Evolutionary conservation across 2,888 invertebrate species (phyloP).

Genomic region (Sinohyriopsis cumingii): DNA sequence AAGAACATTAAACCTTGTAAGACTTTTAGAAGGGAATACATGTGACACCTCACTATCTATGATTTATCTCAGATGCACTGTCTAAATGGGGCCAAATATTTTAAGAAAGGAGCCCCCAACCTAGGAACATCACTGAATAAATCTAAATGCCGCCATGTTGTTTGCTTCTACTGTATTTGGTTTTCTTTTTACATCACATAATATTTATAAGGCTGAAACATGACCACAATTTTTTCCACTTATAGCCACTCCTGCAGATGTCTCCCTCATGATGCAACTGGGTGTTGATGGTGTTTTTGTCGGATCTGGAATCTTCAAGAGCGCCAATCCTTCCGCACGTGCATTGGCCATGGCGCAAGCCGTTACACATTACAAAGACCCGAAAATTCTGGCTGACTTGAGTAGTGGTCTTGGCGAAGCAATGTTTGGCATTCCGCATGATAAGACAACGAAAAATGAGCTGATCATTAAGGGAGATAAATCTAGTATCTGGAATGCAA

Average conservation of each 20-base stretch:
- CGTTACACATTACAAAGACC: slow-evolving; percentile 65
- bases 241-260: slow-evolving; percentile 68
- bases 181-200: too few relatives aligned
- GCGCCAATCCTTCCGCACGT: slow-evolving; percentile 56
- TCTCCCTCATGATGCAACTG: slow-evolving; percentile 68
- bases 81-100: too few relatives aligned
- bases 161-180: too few relatives aligned
- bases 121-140: too few relatives aligned
- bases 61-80: too few relatives aligned
- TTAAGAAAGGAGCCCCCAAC: too few relatives aligned
- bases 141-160: too few relatives aligned
- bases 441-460: slow-evolving; percentile 10
- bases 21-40: too few relatives aligned
- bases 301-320: slow-evolving; percentile 69
- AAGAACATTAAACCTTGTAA: too few relatives aligned
- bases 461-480: slow-evolving; percentile 24
- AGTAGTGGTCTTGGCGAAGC: slow-evolving; percentile 65
- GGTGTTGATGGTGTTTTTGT: slow-evolving; percentile 70
- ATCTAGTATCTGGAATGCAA: slow-evolving; percentile 48
- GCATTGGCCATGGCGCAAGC: slow-evolving; percentile 68
- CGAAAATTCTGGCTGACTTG: slow-evolving; percentile 57
- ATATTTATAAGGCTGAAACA: too few relatives aligned
- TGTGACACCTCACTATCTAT: too few relatives aligned
- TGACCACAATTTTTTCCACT: not conserved
- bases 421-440: slow-evolving; percentile 57